Percentiles rank a stretch among this genome's conserved stretches.
Evolutionary conservation across 2,113 vertebrate genomes (phyloP).

Genomic region (Asarcornis scutulata): DNA sequence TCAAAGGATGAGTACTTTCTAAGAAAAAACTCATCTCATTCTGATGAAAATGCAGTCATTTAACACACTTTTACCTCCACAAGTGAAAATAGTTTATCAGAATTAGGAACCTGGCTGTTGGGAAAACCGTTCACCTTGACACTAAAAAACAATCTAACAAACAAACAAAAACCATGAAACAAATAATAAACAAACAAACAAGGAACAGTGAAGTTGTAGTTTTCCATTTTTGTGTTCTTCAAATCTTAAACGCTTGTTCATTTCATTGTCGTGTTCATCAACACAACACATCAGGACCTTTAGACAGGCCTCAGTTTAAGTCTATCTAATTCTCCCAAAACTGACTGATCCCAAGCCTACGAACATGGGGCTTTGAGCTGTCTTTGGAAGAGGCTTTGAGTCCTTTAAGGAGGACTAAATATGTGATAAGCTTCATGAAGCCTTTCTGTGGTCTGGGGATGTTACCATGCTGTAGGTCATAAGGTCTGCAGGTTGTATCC

Average conservation of each 20-base stretch:
- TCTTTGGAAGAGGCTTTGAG: too few species aligned
- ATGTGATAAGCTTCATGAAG: too few species aligned
- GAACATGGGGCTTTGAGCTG: too few species aligned
- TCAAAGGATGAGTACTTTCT: not conserved
- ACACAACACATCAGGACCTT: too few species aligned
- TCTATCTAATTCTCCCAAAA: too few species aligned
- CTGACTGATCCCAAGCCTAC: too few species aligned
- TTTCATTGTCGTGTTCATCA: not conserved
- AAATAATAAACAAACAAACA: too few species aligned
- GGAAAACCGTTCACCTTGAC: constrained; percentile 7
- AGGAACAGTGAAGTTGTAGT: not conserved
- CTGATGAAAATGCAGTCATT: constrained; percentile 27
- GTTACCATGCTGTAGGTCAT: too few species aligned
- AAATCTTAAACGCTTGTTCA: not conserved
- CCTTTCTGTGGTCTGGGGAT: too few species aligned
- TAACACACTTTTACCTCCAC: not conserved
- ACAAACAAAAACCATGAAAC: not conserved
- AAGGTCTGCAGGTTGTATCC: too few species aligned
- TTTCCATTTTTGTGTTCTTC: not conserved
- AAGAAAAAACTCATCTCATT: constrained; percentile 11
- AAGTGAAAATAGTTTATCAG: constrained; percentile 37
- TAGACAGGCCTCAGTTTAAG: too few species aligned
- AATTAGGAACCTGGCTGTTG: constrained; percentile 42
- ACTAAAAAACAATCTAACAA: not conserved
- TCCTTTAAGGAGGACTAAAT: too few species aligned